These are phyloP conservation scores for Palythoa caribaeorum DNA, from an alignment of 92 coral and sea anemone species.

Conservation along the genomic window DNA sequence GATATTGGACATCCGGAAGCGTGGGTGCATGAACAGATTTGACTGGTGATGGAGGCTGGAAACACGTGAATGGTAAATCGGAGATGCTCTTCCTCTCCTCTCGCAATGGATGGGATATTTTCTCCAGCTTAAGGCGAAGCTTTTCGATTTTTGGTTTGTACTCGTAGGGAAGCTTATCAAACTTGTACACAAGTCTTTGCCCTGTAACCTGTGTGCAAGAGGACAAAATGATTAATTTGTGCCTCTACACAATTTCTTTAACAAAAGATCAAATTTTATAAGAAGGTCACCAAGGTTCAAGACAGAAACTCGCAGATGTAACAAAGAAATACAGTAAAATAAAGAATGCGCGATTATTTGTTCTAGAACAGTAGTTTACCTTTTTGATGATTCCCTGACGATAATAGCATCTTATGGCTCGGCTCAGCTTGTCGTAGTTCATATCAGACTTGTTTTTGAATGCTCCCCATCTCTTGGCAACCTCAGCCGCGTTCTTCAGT, in stretches of 20 bases:
- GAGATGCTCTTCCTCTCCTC: not conserved
- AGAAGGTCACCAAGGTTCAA: not conserved
- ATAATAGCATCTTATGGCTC: slow-evolving; percentile 90
- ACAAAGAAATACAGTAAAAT: not conserved
- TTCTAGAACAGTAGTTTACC: slow-evolving; percentile 50
- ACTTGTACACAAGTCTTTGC: slow-evolving; percentile 49
- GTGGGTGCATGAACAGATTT: not conserved
- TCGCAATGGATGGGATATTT: not conserved
- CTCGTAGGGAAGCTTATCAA: slow-evolving; percentile 31
- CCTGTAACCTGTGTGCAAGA: slow-evolving; percentile 23
- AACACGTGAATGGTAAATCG: not conserved
- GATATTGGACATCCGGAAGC: not conserved
- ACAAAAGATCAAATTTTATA: not conserved
- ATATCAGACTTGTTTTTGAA: slow-evolving; percentile 83
- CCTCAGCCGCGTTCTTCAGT: slow-evolving; percentile 81
- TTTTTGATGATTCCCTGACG: slow-evolving; percentile 88
- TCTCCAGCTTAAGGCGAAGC: not conserved
- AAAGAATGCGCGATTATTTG: not conserved
- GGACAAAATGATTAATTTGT: not conserved
- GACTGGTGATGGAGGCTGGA: not conserved
- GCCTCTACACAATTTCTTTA: not conserved
- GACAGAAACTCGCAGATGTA: too few relatives aligned
- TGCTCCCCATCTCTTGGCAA: slow-evolving; percentile 92
- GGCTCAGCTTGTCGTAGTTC: slow-evolving; percentile 94
- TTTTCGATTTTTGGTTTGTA: slow-evolving; percentile 27